Base-by-base conservation (phyloP, 1,140 invertebrate species). In the Achatina immaculata region DNA sequence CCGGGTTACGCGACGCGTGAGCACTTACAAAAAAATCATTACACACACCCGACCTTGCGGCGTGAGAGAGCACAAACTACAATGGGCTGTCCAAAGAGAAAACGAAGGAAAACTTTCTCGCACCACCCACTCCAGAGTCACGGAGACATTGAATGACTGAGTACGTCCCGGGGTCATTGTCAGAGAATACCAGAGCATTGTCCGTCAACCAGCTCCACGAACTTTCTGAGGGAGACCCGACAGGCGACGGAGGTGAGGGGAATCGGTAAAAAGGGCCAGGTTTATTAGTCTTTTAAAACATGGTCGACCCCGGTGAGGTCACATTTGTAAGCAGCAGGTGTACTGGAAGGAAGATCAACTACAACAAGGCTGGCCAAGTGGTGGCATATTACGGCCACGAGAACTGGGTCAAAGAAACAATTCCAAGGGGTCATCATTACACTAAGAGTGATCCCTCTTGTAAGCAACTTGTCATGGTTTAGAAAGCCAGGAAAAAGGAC, bases 321-420 rank as follows among this genome's bases (percentile, higher is more conserved):
- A 68, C 14, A 21, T 28, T 43, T 78, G 76, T 66, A 19, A 78
- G 58, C 31, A 78, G 76, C 76, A 78, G 76, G 76, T 78, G 76
- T 66, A 48, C 24, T 66, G 7, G n/a, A 16, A 68, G 43, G 31
- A 38, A 38, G 74, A 51, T 58, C 74, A 76, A 28, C 14, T 14
- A 2, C 4, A 45, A 34, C 24, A n/a, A 69, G 3, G 1, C 42
- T 2, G 24, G 40, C 21, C 36, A 2, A 42, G 24, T 42, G 72
- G 36, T 43, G 31, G 31, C 31, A 40, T 38, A 73, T 73, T 73
- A 73, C 42, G 28, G 24, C 21, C n/a, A 76, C 51, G 6, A 55
- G 31, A 76, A 36, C 31, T 76, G 36, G 74, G 74, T 51, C 74
- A 65, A 28, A 51, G 51, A n/a, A 77, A 45, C 43, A 74, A 11